Percentiles rank a stretch among this genome's conserved stretches.
Evolutionary conservation across 2,797 vertebrate species (phyloP).

Genomic region (Gambelia wislizenii): DNA sequence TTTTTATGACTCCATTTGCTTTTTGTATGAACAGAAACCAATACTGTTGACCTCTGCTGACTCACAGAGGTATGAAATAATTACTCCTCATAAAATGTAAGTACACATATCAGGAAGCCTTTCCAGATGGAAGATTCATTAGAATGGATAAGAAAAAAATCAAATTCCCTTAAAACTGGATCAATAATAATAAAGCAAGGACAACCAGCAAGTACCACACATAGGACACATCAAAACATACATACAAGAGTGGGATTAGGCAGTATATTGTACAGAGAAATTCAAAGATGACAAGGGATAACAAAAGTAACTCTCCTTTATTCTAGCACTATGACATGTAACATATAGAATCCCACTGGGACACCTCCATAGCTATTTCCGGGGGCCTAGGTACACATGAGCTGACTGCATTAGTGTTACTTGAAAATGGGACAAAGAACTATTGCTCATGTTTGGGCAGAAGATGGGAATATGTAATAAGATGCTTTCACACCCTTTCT

Average conservation of each 20-base stretch:
- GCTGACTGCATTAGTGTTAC: neutral
- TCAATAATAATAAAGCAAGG: conserved; percentile 5
- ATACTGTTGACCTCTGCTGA: neutral
- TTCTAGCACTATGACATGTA: too few relatives aligned
- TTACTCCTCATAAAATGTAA: too few relatives aligned
- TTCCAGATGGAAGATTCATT: neutral
- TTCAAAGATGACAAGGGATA: neutral
- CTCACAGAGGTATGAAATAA: neutral
- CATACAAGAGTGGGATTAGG: neutral
- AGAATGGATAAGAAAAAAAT: neutral
- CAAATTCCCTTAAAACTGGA: neutral
- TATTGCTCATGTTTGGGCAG: too few relatives aligned
- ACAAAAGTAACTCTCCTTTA: neutral
- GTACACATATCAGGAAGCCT: neutral
- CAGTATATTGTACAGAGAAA: neutral
- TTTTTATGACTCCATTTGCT: too few relatives aligned
- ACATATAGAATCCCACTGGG: neutral
- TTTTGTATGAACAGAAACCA: neutral
- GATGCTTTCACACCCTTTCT: neutral
- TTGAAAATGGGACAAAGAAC: neutral
- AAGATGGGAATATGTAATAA: neutral
- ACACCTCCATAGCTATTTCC: neutral
- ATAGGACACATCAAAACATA: neutral
- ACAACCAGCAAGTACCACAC: neutral
- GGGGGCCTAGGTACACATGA: too few relatives aligned